These are phyloP conservation scores for Gallinago nigripennis DNA, from an alignment of 2,797 vertebrate genomes.

Conservation along the genomic window DNA sequence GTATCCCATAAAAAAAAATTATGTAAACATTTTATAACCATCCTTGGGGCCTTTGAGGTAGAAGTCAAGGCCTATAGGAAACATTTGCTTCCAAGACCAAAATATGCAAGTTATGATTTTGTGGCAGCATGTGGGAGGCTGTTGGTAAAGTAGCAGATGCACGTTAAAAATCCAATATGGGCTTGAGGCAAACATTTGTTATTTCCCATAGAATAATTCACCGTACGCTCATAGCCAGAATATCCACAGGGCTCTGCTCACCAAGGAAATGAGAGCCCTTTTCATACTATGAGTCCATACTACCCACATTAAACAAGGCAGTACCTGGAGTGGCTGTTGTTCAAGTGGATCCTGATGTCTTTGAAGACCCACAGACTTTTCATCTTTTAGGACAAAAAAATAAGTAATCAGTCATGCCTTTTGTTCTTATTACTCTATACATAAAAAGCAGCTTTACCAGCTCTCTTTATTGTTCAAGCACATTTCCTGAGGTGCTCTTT, in stretches of 20 bases:
- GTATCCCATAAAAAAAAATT: not conserved
- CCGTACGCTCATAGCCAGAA: not conserved
- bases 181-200: slow-evolving; percentile 25
- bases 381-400: not conserved
- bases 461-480: not conserved
- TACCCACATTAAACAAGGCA: not conserved
- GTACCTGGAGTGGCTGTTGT: not conserved
- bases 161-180: slow-evolving; percentile 27
- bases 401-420: not conserved
- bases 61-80: slow-evolving; percentile 3
- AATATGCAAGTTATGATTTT: slow-evolving; percentile 7
- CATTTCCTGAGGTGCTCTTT: not conserved
- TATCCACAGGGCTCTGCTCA: not conserved
- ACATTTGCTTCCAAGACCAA: slow-evolving; percentile 23
- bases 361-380: not conserved
- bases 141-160: slow-evolving; percentile 48
- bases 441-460: not conserved
- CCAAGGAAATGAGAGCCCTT: not conserved
- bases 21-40: not conserved
- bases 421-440: not conserved
- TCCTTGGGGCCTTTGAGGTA: not conserved
- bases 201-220: slow-evolving; percentile 26
- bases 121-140: not conserved
- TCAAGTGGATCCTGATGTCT: not conserved
- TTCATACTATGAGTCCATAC: not conserved